Evolutionary conservation across 2,797 vertebrate species (phyloP).

Genomic region (Alcedo quadribrachys): DNA sequence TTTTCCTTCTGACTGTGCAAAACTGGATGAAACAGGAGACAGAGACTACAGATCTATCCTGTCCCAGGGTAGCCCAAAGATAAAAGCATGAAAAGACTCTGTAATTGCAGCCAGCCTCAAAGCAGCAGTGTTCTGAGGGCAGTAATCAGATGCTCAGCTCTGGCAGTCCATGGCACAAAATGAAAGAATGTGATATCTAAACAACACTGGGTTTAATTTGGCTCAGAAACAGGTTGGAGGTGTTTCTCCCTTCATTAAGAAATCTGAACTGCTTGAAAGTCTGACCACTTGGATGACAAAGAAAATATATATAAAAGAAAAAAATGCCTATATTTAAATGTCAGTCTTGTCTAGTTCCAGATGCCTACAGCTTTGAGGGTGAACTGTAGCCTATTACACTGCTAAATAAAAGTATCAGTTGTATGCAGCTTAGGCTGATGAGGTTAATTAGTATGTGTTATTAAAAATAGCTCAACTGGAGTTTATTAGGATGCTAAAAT

Average conservation of each 20-base stretch:
- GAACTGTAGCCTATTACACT: neutral
- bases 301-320: neutral
- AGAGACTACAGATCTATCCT: neutral
- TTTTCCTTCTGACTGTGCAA: neutral
- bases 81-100: neutral
- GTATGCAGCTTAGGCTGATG: neutral
- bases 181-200: slow-evolving; percentile 41
- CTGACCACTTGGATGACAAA: neutral
- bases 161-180: neutral
- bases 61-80: neutral
- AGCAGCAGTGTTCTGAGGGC: neutral
- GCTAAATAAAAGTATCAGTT: neutral
- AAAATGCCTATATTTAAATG: neutral
- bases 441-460: neutral
- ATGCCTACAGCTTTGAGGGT: neutral
- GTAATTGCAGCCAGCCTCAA: slow-evolving; percentile 44
- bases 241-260: neutral
- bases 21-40: neutral
- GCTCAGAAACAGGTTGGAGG: neutral
- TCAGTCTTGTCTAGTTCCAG: neutral
- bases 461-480: neutral
- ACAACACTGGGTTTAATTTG: slow-evolving; percentile 1
- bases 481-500: neutral
- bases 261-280: neutral
- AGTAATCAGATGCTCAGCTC: slow-evolving; percentile 29